Percentiles rank a stretch among this genome's conserved stretches.
Conservation (phyloP, 1,140 invertebrate genomes). For the Drosophila pseudoananassae region DNA sequence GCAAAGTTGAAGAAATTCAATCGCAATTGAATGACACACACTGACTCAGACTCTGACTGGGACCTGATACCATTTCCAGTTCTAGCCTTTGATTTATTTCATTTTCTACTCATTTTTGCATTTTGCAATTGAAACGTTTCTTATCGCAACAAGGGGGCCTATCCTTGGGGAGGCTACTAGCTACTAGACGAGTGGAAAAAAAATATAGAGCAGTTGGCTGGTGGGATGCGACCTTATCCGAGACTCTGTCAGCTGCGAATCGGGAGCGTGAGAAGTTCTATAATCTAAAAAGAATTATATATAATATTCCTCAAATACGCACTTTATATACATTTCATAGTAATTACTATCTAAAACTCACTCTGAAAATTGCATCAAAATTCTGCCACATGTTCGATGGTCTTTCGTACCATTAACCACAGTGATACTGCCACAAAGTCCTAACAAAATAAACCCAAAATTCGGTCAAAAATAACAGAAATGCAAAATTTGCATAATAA, state of each 20-base stretch:
- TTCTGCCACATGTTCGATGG: slow-evolving; percentile 50
- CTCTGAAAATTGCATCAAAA: slow-evolving; percentile 8
- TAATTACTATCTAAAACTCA: neutral
- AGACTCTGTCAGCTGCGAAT: slow-evolving; percentile 39
- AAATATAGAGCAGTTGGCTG: slow-evolving; percentile 1
- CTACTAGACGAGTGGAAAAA: slow-evolving; percentile 23
- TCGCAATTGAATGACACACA: slow-evolving; percentile 64
- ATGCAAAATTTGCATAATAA: slow-evolving; percentile 63
- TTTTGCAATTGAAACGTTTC: slow-evolving; percentile 24
- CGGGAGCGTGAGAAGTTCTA: slow-evolving; percentile 68
- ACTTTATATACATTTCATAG: neutral
- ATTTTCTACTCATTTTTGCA: no score
- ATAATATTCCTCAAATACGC: neutral
- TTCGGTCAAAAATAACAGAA: slow-evolving; percentile 20
- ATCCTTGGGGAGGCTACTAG: slow-evolving; percentile 20
- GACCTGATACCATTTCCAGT: slow-evolving; percentile 27
- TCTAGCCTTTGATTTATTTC: slow-evolving; percentile 12
- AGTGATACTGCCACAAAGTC: slow-evolving; percentile 8
- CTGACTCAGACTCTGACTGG: slow-evolving; percentile 23
- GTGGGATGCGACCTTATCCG: slow-evolving; percentile 56
- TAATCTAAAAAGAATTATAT: slow-evolving; percentile 26
- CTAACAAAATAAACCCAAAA: slow-evolving; percentile 20
- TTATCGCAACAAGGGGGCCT: slow-evolving; percentile 33
- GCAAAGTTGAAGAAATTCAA: slow-evolving; percentile 69
- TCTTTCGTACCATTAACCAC: slow-evolving; percentile 47